Base-by-base conservation (phyloP, 2,797 vertebrate species). In the Micromesistius poutassou region DNA sequence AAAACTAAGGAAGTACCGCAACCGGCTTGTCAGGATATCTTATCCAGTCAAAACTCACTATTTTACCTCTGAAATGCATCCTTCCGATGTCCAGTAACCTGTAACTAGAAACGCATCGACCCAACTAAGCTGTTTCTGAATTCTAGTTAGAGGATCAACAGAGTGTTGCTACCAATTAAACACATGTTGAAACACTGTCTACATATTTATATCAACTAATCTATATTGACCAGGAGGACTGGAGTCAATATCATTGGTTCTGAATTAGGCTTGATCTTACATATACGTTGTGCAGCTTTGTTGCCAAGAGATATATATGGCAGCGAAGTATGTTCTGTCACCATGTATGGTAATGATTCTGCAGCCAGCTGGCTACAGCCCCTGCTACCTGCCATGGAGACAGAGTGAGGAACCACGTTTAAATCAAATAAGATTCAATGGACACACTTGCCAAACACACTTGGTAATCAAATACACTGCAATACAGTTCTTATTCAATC, bases 311-410 rank as follows among this genome's bases (percentile, higher is more conserved):
- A 12, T 80, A 71, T 77, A 70, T 40, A 16, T 70, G 35, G 72
- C 82, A 83, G 71, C 35, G 1, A 30, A 76, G 74, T 72, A 7
- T 36, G 25, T 62, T 0, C 75, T 35, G 36, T 74, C 80, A 36
- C 85, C 88, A 86, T 90, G 36, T 87, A 89, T 36, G 87, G 85
- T 25, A 16, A 81, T 31, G 62, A 83, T 73, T 16, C 12, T 35
- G 19, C 5, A 80, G 30, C 71, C 9, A 42, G 78, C 74, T 72
- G 30, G 50, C 7, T 4, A 55, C 38, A 72, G 73, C 42, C 30
- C 22, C 74, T 78, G 50, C 71, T 55, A 30, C 31, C 35, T 28
- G 25, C 4, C 8, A 71, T 13, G 68, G 1, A 28, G 7, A 13
- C 62, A 68, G 2, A 25, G 62, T 28, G 62, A 68, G n/a, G 62